Evolutionary conservation across 2,888 invertebrate genomes (phyloP).

Genomic region (Dysmachus trigonus): DNA sequence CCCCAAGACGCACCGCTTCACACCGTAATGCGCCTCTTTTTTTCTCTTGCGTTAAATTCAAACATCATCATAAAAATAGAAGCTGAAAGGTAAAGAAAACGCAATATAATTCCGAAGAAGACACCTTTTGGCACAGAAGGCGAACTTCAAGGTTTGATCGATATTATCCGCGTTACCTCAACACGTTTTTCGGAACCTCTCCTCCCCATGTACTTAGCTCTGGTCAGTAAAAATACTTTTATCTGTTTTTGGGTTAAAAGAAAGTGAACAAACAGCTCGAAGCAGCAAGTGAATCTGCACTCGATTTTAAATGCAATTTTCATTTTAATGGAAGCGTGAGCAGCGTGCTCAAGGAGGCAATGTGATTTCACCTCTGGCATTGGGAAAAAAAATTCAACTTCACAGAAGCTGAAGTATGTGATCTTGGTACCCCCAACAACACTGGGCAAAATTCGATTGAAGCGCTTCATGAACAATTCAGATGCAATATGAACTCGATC

Average conservation of each 20-base stretch:
- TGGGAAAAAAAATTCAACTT: background rate
- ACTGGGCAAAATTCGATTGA: background rate
- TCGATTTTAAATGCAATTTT: background rate
- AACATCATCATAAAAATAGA: background rate
- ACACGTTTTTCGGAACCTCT: background rate
- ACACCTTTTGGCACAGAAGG: background rate
- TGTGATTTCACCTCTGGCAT: background rate
- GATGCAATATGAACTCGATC: background rate
- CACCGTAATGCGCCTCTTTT: background rate
- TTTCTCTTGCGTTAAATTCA: background rate
- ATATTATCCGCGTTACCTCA: background rate
- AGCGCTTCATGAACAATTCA: background rate
- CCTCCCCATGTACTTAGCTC: background rate
- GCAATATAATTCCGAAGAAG: background rate
- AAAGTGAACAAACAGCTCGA: background rate
- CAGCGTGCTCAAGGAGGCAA: background rate
- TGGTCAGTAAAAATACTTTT: background rate
- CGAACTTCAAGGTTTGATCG: background rate
- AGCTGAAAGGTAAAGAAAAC: background rate
- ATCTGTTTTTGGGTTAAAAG: conserved; percentile 19
- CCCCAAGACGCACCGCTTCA: background rate
- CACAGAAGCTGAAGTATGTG: background rate
- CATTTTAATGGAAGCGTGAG: background rate
- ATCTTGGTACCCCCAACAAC: background rate
- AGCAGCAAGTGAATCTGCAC: conserved; percentile 24